Percentiles rank a stretch among this genome's conserved stretches.
Evolutionary conservation across 1,140 invertebrate species (phyloP).

Genomic region (Episyrphus balteatus): DNA sequence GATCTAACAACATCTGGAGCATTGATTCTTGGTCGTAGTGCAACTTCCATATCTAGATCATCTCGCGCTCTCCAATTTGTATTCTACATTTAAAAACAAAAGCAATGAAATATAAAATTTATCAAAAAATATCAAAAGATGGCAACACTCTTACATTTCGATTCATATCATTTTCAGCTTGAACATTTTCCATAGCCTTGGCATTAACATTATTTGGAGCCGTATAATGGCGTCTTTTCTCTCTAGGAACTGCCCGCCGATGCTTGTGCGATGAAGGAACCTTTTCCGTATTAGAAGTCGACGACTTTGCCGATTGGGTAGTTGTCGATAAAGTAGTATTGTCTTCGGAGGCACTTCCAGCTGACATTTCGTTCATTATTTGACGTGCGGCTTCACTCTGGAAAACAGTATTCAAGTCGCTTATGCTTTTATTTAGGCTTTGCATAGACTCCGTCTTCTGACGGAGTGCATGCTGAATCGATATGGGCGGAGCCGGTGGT

Average conservation of each 20-base stretch:
- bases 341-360: conserved; percentile 38
- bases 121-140: not conserved
- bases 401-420: conserved; percentile 52
- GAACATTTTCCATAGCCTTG: conserved; percentile 45
- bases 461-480: conserved; percentile 23
- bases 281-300: conserved; percentile 34
- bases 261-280: conserved; percentile 37
- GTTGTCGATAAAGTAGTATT: conserved; percentile 19
- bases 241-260: conserved; percentile 56
- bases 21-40: conserved; percentile 53
- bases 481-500: conserved; percentile 13
- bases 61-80: conserved; percentile 56
- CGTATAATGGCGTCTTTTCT: conserved; percentile 77
- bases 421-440: conserved; percentile 34
- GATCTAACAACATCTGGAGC: conserved; percentile 77
- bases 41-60: conserved; percentile 76
- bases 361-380: conserved; percentile 72
- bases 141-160: conserved; percentile 39
- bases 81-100: conserved; percentile 32
- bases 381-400: conserved; percentile 73
- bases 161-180: conserved; percentile 42
- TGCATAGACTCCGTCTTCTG: conserved; percentile 35
- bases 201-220: conserved; percentile 59
- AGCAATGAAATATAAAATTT: not conserved
- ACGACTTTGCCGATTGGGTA: conserved; percentile 22